Conservation (phyloP, 2,113 vertebrate species). For the Rhagologus leucostigma region DNA sequence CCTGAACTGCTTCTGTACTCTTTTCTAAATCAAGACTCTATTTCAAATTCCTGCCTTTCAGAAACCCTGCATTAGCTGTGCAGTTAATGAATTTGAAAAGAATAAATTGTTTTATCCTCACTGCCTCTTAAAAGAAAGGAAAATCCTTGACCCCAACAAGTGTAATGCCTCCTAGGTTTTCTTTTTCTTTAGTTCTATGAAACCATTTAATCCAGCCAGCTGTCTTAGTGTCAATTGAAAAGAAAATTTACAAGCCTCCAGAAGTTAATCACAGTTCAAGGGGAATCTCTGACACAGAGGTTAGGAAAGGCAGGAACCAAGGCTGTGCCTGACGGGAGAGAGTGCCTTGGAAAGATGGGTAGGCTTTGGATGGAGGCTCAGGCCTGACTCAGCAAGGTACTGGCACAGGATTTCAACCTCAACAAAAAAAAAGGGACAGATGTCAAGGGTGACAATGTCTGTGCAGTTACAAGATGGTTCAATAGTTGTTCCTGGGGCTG, state of each 20-base stretch:
- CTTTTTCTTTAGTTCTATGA: not conserved
- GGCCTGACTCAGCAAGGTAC: not conserved
- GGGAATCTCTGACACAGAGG: not conserved
- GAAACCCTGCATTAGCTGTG: not conserved
- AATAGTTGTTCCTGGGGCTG: not conserved
- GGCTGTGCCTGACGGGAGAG: not conserved
- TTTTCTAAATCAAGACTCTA: not conserved
- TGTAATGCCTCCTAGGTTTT: not conserved
- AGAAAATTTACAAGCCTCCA: not conserved
- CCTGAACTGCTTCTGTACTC: not conserved
- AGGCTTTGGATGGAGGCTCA: not conserved
- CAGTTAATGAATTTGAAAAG: not conserved
- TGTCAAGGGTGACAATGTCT: not conserved
- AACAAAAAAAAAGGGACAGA: not conserved
- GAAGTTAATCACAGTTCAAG: not conserved
- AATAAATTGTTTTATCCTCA: not conserved
- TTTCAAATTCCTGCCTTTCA: not conserved
- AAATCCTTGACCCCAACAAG: not conserved
- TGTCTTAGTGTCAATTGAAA: not conserved
- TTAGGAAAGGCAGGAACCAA: not conserved
- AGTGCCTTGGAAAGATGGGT: not conserved
- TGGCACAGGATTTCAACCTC: not conserved
- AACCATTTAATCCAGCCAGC: not conserved
- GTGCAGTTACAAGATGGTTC: not conserved
- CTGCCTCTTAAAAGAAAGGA: not conserved